Evolutionary conservation across 2,888 invertebrate species (phyloP), one percentile per base, ranked within the genome.

Genomic region (Callosobruchus maculatus): DNA sequence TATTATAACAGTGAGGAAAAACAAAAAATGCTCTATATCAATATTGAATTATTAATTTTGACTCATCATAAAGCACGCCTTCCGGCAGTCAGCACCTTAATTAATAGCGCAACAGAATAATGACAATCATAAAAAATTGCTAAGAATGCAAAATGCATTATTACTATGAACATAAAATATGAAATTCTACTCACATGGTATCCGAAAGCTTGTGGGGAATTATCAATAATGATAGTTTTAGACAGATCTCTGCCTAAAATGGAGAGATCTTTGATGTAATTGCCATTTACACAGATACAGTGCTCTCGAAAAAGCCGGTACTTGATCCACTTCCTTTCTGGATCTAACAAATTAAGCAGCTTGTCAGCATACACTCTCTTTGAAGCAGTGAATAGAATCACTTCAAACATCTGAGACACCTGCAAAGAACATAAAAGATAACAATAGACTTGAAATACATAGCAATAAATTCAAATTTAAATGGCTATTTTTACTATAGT

Each of bases 341-440:
- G 96, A 87, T 98, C 98, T 68, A 98, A 89, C 73, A 98, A 88
- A 88, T 98, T 97, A 83, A 98, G 90, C 79, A 98, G 90, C 79
- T 97, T 93, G 86, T 98, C 97, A 0, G 98, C 98, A 86, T 98
- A 98, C 70, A 98, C 96, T 71, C 97, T 91, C 88, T 98, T 98
- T 84, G 96, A 96, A 68, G 98, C 98, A 0, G 98, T 98, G 89
- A 98, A 98, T 74, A 98, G 88, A 73, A 97, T 97, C 22, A 98
- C 97, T 67, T 79, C 79, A 22, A 78, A 79, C 76, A 79, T 79
- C 69, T 78, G 77, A 2, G 78, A 79, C 4, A 79, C 49, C 49
- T 49, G 18, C 7, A 49, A 49, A 26, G 7, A 26, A 26, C 3
- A 68, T n/a, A n/a, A n/a, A n/a, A n/a, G n/a, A n/a, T n/a, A n/a